Conservation (phyloP, 2,113 vertebrate species). For the Ctenodactylus gundi region DNA sequence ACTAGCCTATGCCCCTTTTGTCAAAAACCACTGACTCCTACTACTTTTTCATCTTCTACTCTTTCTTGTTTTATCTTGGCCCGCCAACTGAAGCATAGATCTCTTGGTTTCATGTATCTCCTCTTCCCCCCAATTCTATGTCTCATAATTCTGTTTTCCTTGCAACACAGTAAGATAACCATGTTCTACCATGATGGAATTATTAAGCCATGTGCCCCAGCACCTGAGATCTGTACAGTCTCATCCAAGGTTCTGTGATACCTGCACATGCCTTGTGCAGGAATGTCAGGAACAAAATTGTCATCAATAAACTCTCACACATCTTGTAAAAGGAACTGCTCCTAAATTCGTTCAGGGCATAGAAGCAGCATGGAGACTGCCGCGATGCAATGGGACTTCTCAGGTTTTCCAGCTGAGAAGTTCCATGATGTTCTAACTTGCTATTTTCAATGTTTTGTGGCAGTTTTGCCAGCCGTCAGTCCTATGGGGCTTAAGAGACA, state of each 20-base stretch:
- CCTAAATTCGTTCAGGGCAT: background rate
- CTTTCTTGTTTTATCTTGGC: background rate
- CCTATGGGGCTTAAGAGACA: background rate
- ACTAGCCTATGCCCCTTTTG: background rate
- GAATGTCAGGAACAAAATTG: background rate
- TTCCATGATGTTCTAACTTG: too few species aligned
- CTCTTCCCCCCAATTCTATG: background rate
- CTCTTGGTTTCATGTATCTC: background rate
- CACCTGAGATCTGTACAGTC: background rate
- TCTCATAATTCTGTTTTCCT: background rate
- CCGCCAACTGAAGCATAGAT: background rate
- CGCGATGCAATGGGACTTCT: background rate
- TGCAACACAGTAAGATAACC: background rate
- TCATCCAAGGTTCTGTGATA: background rate
- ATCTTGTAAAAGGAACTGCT: background rate
- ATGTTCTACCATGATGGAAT: too few species aligned
- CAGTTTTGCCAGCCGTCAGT: too few species aligned
- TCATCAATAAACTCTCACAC: background rate
- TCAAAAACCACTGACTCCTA: background rate
- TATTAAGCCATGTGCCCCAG: background rate
- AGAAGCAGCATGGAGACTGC: background rate
- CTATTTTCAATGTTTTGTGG: background rate
- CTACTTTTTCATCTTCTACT: background rate
- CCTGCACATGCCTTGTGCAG: fast-evolving
- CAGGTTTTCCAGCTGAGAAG: background rate